Percentiles rank a stretch among this genome's conserved stretches.
Evolutionary conservation across 2,113 vertebrate species (phyloP).

Genomic region (Atlantisia rogersi): DNA sequence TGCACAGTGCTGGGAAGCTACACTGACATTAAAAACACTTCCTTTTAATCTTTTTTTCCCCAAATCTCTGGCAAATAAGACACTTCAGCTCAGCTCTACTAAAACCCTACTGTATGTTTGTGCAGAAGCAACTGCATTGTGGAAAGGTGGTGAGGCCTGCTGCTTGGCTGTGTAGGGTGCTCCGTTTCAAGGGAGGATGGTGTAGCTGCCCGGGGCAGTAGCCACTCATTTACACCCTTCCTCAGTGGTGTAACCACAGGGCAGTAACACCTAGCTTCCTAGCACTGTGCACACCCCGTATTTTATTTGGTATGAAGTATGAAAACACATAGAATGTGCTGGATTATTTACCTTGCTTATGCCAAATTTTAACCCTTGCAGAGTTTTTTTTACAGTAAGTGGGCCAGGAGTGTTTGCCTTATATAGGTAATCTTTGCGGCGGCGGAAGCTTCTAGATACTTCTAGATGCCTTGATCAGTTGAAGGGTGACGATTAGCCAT

Average conservation of each 20-base stretch:
- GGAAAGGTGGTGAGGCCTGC: not conserved
- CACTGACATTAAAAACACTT: not conserved
- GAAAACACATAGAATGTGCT: not conserved
- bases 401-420: not conserved
- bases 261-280: not conserved
- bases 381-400: not conserved
- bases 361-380: not conserved
- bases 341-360: not conserved
- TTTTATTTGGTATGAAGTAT: not conserved
- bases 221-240: not conserved
- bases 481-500: not conserved
- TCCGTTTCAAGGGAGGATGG: not conserved
- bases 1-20: conserved; percentile 30
- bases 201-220: not conserved
- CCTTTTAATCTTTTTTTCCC: not conserved
- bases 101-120: not conserved
- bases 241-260: not conserved
- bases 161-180: not conserved
- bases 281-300: not conserved
- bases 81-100: not conserved
- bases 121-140: not conserved
- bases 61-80: not conserved
- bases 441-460: not conserved
- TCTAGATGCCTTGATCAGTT: not conserved
- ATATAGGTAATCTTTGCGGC: not conserved